Conservation (phyloP, 2,888 invertebrate species). For the Rhodophaea formosa region DNA sequence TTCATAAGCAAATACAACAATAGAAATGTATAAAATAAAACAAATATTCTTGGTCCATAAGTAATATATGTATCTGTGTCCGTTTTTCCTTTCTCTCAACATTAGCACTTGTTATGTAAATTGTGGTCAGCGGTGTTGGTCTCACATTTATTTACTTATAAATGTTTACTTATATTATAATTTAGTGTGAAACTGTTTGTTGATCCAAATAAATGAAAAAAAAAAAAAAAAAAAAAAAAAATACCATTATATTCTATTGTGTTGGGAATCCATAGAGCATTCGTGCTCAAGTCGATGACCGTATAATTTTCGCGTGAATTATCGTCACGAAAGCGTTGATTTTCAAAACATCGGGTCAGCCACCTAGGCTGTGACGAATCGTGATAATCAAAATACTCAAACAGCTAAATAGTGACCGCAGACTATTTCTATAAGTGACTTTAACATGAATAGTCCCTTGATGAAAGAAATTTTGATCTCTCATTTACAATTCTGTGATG, state of each 20-base stretch:
- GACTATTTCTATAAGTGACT: not conserved
- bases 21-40: too few relatives aligned
- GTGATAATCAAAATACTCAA: conserved; percentile 1
- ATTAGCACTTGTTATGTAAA: too few relatives aligned
- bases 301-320: conserved; percentile 62
- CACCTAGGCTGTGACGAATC: conserved; percentile 29
- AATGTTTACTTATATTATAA: too few relatives aligned
- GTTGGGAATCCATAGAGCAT: conserved; percentile 12
- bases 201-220: too few relatives aligned
- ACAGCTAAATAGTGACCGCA: not conserved
- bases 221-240: too few relatives aligned
- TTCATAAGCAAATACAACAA: too few relatives aligned
- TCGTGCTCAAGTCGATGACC: conserved; percentile 35
- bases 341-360: conserved; percentile 50
- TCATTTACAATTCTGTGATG: not conserved
- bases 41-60: too few relatives aligned
- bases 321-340: conserved; percentile 53
- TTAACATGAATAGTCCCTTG: not conserved
- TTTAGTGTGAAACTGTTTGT: too few relatives aligned
- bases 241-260: conserved; percentile 19
- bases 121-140: too few relatives aligned
- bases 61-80: too few relatives aligned
- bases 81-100: too few relatives aligned
- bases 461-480: not conserved
- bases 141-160: too few relatives aligned